These are phyloP conservation scores for Acrobasis consociella DNA, from an alignment of 2,888 invertebrate genomes.

Conservation along the genomic window DNA sequence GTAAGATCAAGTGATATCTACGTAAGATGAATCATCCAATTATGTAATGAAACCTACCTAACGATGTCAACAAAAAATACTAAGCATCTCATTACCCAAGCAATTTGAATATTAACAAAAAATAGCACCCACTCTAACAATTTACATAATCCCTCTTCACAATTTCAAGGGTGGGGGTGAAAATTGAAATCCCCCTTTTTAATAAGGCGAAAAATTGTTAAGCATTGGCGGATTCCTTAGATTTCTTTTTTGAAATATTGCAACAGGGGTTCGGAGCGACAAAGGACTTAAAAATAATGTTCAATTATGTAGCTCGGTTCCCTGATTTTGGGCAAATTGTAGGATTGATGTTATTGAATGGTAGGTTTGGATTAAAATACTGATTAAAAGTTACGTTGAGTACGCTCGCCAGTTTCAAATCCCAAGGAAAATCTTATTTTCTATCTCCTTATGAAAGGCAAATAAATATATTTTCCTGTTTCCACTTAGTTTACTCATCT, in stretches of 20 bases:
- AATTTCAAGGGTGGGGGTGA: slow-evolving; percentile 37
- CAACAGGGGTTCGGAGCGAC: slow-evolving; percentile 31
- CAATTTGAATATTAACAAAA: slow-evolving; percentile 11
- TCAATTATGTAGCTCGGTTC: slow-evolving; percentile 19
- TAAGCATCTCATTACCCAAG: slow-evolving; percentile 21
- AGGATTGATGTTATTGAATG: slow-evolving; percentile 11
- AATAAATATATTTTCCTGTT: no score
- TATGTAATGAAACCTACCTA: not conserved
- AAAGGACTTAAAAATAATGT: slow-evolving; percentile 34
- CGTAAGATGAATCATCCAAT: no score
- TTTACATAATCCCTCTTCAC: slow-evolving; percentile 58
- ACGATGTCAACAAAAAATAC: not conserved
- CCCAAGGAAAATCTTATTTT: no score
- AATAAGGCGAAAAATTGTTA: slow-evolving; percentile 63
- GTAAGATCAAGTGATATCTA: no score
- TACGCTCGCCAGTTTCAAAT: no score
- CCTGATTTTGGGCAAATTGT: slow-evolving; percentile 15
- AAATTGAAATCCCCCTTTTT: slow-evolving; percentile 51
- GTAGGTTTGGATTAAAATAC: not conserved
- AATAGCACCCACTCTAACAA: slow-evolving; percentile 35
- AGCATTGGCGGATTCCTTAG: slow-evolving; percentile 40
- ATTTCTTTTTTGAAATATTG: slow-evolving; percentile 54
- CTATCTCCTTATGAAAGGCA: no score
- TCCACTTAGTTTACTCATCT: no score
- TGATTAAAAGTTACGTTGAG: no score